These are phyloP conservation scores for Planiliza haematocheilus DNA, from an alignment of 2,113 vertebrate genomes.

Conservation along the genomic window DNA sequence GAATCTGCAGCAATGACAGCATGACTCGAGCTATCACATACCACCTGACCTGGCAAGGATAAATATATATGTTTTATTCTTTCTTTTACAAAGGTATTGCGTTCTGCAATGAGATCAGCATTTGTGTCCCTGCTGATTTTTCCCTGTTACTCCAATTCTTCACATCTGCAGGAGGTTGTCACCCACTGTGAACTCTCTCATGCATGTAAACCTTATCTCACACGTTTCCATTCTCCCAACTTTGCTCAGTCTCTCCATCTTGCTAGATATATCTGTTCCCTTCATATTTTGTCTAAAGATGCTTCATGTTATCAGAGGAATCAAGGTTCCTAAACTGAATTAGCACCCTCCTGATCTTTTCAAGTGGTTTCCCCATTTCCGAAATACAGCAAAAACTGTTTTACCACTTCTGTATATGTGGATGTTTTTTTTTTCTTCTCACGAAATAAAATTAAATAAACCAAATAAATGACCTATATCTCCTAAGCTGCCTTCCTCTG, in stretches of 20 bases:
- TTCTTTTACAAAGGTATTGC: conserved; percentile 31
- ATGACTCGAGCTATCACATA: conserved; percentile 34
- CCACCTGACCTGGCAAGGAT: conserved; percentile 41
- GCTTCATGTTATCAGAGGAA: conserved; percentile 13
- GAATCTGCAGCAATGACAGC: conserved; percentile 17
- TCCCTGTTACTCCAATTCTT: conserved; percentile 71
- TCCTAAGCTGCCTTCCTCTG: conserved; percentile 29
- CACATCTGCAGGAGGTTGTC: conserved; percentile 65
- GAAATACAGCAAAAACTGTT: not conserved
- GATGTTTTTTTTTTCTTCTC: not conserved
- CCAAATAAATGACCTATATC: conserved; percentile 11
- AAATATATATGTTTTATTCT: conserved; percentile 12
- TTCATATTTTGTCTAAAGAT: conserved; percentile 5
- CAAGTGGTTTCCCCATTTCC: not conserved
- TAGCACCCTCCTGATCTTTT: not conserved
- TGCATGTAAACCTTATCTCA: conserved; percentile 56
- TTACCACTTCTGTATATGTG: not conserved
- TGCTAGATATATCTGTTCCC: conserved; percentile 26
- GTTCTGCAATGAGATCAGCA: conserved; percentile 43
- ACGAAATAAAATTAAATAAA: conserved; percentile 13
- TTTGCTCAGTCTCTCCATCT: conserved; percentile 25
- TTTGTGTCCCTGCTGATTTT: conserved; percentile 57
- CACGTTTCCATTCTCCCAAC: conserved; percentile 30
- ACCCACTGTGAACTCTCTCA: conserved; percentile 68
- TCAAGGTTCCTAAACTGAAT: not conserved